Conservation (phyloP, 2,888 invertebrate species). For the Tupiocoris notatus region DNA sequence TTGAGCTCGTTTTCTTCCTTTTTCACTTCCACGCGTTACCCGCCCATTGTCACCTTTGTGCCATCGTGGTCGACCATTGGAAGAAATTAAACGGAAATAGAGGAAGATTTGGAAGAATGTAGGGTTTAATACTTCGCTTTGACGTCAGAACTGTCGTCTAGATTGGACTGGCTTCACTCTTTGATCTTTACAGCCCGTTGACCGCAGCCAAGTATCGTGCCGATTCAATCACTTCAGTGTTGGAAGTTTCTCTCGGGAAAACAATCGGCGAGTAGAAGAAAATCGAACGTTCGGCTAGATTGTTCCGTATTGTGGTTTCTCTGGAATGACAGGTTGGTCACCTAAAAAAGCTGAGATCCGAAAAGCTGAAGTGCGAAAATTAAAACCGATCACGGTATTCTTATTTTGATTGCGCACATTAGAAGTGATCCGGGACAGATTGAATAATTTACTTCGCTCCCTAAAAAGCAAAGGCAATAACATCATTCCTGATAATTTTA, state of each 20-base stretch:
- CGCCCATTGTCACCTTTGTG: not conserved
- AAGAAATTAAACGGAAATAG: not conserved
- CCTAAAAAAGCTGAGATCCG: no score
- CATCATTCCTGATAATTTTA: no score
- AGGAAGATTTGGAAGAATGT: not conserved
- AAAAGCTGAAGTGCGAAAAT: no score
- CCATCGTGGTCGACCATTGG: not conserved
- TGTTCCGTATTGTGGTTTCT: not conserved
- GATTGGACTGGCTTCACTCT: not conserved
- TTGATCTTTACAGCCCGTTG: not conserved
- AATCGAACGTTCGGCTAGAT: not conserved
- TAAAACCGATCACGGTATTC: no score
- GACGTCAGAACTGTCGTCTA: not conserved
- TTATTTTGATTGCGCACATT: no score
- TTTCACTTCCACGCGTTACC: not conserved
- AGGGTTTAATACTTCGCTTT: not conserved
- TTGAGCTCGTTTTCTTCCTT: not conserved
- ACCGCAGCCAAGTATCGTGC: not conserved
- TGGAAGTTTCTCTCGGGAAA: not conserved
- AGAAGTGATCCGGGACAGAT: no score
- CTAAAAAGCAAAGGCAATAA: no score
- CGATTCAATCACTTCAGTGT: not conserved
- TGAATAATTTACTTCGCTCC: no score
- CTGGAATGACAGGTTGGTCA: no score
- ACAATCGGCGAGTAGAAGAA: not conserved